These are phyloP conservation scores for Ophion costatus DNA, from an alignment of 2,888 invertebrate species.

Conservation along the genomic window DNA sequence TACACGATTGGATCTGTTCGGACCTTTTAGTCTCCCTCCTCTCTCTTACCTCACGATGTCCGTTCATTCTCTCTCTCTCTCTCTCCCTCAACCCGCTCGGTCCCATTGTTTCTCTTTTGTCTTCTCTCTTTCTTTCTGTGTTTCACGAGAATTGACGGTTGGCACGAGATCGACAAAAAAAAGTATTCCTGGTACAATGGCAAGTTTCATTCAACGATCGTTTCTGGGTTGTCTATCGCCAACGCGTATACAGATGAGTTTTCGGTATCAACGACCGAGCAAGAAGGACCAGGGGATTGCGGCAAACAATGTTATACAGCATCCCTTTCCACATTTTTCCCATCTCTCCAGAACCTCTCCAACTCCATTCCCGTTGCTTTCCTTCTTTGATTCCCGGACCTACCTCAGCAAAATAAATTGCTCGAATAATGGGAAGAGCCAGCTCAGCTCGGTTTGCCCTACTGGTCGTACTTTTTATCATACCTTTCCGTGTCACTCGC, in stretches of 20 bases:
- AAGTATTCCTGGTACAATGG: constrained; percentile 15
- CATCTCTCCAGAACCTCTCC: constrained; percentile 11
- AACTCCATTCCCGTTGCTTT: constrained; percentile 58
- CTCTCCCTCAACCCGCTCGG: neutral
- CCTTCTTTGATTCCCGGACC: constrained; percentile 62
- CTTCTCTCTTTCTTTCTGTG: neutral
- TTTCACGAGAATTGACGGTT: neutral
- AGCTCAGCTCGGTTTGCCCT: constrained; percentile 69
- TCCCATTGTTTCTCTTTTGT: neutral
- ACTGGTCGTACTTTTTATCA: constrained; percentile 70
- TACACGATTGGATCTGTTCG: too few relatives aligned
- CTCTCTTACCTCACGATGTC: neutral
- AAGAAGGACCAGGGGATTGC: neutral
- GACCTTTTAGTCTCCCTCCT: constrained; percentile 21
- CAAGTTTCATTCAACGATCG: constrained; percentile 37
- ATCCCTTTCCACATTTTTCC: constrained; percentile 29
- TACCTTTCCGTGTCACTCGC: constrained; percentile 60
- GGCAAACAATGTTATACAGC: constrained; percentile 11
- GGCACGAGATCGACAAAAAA: constrained; percentile 14
- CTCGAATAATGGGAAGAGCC: constrained; percentile 75
- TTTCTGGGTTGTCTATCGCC: constrained; percentile 16
- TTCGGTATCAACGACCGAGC: constrained; percentile 10
- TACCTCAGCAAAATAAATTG: constrained; percentile 74
- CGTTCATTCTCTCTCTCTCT: neutral
- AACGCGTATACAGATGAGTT: constrained; percentile 4